These are phyloP conservation scores for Bedellia somnulentella DNA, from an alignment of 2,888 invertebrate species.

Conservation along the genomic window DNA sequence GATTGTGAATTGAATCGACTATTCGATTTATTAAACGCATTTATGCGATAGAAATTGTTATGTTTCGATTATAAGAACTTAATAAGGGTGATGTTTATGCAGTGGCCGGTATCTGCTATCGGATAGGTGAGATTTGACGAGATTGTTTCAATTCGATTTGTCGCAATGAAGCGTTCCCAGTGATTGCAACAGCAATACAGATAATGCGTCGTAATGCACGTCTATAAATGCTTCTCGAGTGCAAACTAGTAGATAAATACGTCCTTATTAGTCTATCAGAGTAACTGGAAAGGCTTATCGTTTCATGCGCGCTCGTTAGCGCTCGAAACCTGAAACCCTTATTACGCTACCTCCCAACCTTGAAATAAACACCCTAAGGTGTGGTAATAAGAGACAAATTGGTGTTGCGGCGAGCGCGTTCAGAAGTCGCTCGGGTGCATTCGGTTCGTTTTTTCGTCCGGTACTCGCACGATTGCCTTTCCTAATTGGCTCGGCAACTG, in stretches of 20 bases:
- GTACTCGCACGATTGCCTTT: constrained; percentile 56
- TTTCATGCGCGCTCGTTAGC: constrained; percentile 43
- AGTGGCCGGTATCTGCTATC: not conserved
- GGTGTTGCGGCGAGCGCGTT: not conserved
- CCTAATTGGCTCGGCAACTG: constrained; percentile 60
- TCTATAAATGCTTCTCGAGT: constrained; percentile 16
- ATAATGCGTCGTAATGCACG: constrained; percentile 5
- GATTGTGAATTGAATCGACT: constrained; percentile 1
- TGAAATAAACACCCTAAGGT: constrained; percentile 23
- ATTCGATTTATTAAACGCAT: constrained; percentile 3
- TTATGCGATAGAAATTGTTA: constrained; percentile 4
- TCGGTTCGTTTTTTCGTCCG: constrained; percentile 38
- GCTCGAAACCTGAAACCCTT: constrained; percentile 48
- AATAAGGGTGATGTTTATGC: too few species aligned
- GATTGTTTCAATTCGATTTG: constrained; percentile 2
- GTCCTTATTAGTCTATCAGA: constrained; percentile 59
- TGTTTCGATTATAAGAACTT: too few species aligned
- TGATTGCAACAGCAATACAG: too few species aligned
- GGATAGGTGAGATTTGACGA: not conserved
- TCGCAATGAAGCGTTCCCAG: constrained; percentile 1
- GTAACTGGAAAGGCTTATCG: constrained; percentile 49
- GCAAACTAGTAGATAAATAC: constrained; percentile 52
- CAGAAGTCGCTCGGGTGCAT: constrained; percentile 13
- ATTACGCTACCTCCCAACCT: constrained; percentile 22
- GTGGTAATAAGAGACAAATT: constrained; percentile 18